phyloP scores from a whole-genome alignment of 2,888 invertebrate genomes.

The Linnaemya tessellans region DNA sequence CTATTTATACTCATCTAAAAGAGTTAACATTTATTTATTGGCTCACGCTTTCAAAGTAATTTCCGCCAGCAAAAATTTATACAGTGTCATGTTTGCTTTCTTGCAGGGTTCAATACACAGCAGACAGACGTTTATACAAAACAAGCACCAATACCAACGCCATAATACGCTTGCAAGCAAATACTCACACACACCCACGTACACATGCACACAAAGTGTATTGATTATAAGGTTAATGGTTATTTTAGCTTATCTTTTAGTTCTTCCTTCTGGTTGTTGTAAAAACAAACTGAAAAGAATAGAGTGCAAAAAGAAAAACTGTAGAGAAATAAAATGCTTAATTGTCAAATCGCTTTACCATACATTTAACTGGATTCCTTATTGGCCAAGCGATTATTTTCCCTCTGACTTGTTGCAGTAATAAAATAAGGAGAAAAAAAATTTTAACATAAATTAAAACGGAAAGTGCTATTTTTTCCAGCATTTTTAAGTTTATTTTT shows the following conservation, averaged over 20 bases:
- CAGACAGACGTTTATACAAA: not conserved
- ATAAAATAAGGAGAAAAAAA: not conserved
- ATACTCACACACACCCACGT: not conserved
- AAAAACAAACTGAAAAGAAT: not conserved
- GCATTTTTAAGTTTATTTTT: constrained; percentile 4
- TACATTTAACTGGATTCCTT: constrained; percentile 49
- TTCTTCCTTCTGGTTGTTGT: not conserved
- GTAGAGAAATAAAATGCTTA: constrained; percentile 46
- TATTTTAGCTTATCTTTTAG: constrained; percentile 39
- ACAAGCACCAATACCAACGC: not conserved
- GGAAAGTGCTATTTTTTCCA: constrained; percentile 7
- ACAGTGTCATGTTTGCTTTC: constrained; percentile 61
- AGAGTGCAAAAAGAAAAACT: not conserved
- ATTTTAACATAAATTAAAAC: constrained; percentile 49
- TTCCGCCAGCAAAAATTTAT: constrained; percentile 59
- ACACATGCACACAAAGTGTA: not conserved
- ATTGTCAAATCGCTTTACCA: constrained; percentile 65
- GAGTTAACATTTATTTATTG: constrained; percentile 67
- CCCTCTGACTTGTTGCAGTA: not conserved
- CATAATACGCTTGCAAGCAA: not conserved
- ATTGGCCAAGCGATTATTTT: constrained; percentile 45
- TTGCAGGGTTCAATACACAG: constrained; percentile 47
- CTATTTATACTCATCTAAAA: constrained; percentile 39
- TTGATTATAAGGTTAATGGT: constrained; percentile 48
- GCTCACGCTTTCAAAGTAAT: constrained; percentile 67